Percentiles rank a stretch among this genome's conserved stretches.
These are phyloP conservation scores for Mungos mungo DNA, from an alignment of 2,113 vertebrate genomes.

Conservation along the genomic window DNA sequence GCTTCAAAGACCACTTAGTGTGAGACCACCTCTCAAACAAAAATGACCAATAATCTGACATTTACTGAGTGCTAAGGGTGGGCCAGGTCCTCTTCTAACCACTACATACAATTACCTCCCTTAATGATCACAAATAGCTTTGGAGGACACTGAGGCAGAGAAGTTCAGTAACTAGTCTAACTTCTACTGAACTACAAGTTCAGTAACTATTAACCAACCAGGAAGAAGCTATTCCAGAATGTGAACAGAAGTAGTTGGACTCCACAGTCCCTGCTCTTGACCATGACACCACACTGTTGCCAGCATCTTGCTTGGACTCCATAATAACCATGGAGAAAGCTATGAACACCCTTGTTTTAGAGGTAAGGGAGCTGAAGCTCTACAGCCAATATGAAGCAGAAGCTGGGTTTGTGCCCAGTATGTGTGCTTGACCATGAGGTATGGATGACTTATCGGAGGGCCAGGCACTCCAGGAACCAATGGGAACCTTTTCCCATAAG, in stretches of 20 bases:
- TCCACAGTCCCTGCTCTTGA: not conserved
- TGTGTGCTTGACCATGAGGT: not conserved
- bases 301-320: not conserved
- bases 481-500: not conserved
- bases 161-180: not conserved
- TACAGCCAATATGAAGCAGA: not conserved
- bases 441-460: not conserved
- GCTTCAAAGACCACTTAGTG: not conserved
- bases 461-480: not conserved
- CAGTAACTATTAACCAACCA: not conserved
- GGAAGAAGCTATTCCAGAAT: not conserved
- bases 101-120: too few relatives aligned
- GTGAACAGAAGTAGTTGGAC: not conserved
- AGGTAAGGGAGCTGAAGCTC: not conserved
- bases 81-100: not conserved
- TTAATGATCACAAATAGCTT: not conserved
- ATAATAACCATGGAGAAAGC: accelerated
- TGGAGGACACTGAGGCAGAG: not conserved
- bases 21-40: not conserved
- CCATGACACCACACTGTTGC: not conserved
- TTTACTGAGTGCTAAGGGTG: not conserved
- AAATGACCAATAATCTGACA: not conserved
- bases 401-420: not conserved
- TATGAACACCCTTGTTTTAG: not conserved
- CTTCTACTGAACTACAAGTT: not conserved